These are phyloP conservation scores for Coboldia fuscipes DNA, from an alignment of 1,140 invertebrate species.

Conservation along the genomic window DNA sequence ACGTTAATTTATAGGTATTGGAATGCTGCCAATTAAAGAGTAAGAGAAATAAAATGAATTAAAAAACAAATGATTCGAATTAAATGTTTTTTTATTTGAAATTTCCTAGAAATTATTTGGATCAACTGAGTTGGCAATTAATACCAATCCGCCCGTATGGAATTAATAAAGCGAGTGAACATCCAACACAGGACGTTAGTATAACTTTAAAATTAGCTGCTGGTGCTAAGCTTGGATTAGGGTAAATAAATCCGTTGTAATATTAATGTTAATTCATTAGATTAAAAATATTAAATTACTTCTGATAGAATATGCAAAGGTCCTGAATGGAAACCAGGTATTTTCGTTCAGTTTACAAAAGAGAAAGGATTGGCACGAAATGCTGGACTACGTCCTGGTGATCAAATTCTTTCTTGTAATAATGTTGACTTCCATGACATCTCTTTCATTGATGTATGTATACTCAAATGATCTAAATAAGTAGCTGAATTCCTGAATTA, in stretches of 20 bases:
- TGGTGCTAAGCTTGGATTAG: conserved; percentile 41
- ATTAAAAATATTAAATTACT: background rate
- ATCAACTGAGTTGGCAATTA: conserved; percentile 56
- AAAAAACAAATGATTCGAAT: background rate
- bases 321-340: conserved; percentile 62
- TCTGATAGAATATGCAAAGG: conserved; percentile 53
- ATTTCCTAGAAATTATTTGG: conserved; percentile 32
- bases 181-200: conserved; percentile 23
- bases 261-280: conserved; percentile 2
- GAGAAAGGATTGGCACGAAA: conserved; percentile 69
- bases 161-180: conserved; percentile 9
- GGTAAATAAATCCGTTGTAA: conserved; percentile 20
- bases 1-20: conserved; percentile 43
- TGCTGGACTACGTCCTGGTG: conserved; percentile 69
- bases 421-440: conserved; percentile 54
- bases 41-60: conserved; percentile 30
- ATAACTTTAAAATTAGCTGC: conserved; percentile 40
- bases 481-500: background rate
- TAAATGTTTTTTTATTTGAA: background rate
- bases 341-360: conserved; percentile 80
- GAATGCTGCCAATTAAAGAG: conserved; percentile 80
- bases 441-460: conserved; percentile 50
- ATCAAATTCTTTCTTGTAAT: conserved; percentile 83
- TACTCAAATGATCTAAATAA: background rate
- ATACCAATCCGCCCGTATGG: too few species aligned